Percentiles rank a stretch among this genome's conserved stretches.
phyloP scores from a whole-genome alignment of 2,113 vertebrate genomes.

The Zosterops hypoxanthus region DNA sequence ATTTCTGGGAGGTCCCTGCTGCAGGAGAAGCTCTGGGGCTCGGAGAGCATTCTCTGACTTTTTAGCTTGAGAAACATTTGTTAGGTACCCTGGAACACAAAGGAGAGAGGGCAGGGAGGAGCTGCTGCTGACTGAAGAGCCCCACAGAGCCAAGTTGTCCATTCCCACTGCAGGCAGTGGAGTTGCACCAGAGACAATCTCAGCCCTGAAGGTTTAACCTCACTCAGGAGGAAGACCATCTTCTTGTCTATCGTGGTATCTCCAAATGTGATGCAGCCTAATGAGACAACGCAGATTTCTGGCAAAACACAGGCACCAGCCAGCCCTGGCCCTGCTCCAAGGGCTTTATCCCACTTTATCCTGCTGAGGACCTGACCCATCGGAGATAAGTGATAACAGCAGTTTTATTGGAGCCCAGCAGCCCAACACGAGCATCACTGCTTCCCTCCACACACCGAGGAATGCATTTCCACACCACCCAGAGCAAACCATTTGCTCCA shows the following conservation, averaged over 20 bases:
- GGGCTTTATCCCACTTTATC: not conserved
- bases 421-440: not conserved
- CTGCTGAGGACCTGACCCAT: too few species aligned
- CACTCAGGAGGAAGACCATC: not conserved
- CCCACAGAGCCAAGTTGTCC: not conserved
- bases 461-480: not conserved
- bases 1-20: not conserved
- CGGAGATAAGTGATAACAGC: fast-evolving
- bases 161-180: not conserved
- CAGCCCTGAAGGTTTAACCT: not conserved
- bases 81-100: not conserved
- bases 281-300: not conserved
- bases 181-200: fast-evolving
- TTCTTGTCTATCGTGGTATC: not conserved
- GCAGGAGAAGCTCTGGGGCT: not conserved
- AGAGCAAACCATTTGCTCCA: not conserved
- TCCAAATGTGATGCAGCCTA: not conserved
- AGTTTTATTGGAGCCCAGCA: not conserved
- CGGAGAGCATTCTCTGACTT: fast-evolving
- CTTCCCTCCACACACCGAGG: not conserved
- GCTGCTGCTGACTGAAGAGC: not conserved
- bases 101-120: not conserved
- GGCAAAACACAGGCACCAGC: not conserved
- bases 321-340: not conserved
- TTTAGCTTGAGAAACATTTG: not conserved